These are phyloP conservation scores for Catharus minimus DNA, from an alignment of 2,113 vertebrate species.

Conservation along the genomic window DNA sequence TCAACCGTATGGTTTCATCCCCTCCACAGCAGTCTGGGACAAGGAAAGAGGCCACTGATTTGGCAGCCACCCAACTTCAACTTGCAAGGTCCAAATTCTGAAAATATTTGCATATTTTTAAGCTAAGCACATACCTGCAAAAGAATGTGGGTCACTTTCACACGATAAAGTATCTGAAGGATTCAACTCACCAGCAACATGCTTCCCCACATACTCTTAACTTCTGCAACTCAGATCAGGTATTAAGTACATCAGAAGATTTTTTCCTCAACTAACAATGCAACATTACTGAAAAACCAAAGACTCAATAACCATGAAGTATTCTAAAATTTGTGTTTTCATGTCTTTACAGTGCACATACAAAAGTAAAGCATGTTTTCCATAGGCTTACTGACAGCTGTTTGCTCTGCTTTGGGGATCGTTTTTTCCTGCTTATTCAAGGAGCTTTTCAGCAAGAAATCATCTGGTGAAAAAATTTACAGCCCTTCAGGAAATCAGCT, in stretches of 20 bases:
- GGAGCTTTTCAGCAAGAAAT: background rate
- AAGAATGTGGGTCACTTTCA: background rate
- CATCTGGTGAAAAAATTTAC: background rate
- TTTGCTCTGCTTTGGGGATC: background rate
- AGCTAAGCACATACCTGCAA: background rate
- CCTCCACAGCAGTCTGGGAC: background rate
- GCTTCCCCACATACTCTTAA: background rate
- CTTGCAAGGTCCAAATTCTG: background rate
- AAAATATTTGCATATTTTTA: background rate
- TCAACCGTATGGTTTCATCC: background rate
- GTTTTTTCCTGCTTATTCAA: background rate
- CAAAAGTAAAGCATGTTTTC: background rate
- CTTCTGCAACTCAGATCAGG: background rate
- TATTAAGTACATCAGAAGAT: background rate
- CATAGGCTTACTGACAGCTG: background rate
- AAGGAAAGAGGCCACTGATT: background rate
- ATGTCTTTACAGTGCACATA: background rate
- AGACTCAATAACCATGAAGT: background rate
- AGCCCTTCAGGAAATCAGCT: background rate
- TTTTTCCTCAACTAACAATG: background rate
- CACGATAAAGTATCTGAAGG: background rate
- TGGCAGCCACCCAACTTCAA: background rate
- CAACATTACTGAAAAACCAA: background rate
- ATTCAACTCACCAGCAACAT: background rate
- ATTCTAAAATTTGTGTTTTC: background rate